Percentiles rank a stretch among this genome's conserved stretches.
phyloP scores from a whole-genome alignment of 2,797 vertebrate species.

The Threskiornis aethiopicus region DNA sequence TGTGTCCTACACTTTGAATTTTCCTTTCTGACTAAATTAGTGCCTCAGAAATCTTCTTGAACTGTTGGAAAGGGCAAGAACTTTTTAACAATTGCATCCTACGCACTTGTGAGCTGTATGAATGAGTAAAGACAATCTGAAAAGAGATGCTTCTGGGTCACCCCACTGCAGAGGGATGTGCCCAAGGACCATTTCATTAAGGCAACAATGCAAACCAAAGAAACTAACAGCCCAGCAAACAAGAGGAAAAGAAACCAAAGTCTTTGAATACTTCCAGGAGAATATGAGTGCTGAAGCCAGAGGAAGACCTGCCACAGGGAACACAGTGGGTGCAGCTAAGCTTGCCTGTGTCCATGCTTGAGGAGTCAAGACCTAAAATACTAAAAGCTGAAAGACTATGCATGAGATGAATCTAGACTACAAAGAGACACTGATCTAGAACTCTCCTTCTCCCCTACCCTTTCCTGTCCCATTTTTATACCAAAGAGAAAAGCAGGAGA shows the following conservation, averaged over 20 bases:
- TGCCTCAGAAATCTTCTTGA: not conserved
- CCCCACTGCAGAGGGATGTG: not conserved
- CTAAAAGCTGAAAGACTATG: not conserved
- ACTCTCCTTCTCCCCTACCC: not conserved
- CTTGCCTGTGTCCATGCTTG: not conserved
- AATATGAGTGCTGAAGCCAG: not conserved
- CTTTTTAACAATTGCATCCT: not conserved
- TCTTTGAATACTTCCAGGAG: not conserved
- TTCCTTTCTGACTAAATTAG: not conserved
- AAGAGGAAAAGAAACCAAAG: not conserved
- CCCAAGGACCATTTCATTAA: not conserved
- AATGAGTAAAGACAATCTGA: not conserved
- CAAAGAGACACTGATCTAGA: not conserved
- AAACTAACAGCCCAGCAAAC: not conserved
- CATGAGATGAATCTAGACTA: not conserved
- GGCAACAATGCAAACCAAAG: not conserved
- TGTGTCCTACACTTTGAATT: not conserved
- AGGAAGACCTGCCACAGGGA: not conserved
- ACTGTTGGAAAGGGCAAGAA: not conserved
- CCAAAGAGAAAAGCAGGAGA: not conserved
- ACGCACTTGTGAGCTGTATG: not conserved
- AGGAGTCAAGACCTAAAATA: not conserved
- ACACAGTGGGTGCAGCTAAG: not conserved
- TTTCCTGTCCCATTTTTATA: not conserved
- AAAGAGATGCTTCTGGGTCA: not conserved